These are phyloP conservation scores for Ictidomys tridecemlineatus DNA, from an alignment of 2,113 vertebrate species.

Conservation along the genomic window DNA sequence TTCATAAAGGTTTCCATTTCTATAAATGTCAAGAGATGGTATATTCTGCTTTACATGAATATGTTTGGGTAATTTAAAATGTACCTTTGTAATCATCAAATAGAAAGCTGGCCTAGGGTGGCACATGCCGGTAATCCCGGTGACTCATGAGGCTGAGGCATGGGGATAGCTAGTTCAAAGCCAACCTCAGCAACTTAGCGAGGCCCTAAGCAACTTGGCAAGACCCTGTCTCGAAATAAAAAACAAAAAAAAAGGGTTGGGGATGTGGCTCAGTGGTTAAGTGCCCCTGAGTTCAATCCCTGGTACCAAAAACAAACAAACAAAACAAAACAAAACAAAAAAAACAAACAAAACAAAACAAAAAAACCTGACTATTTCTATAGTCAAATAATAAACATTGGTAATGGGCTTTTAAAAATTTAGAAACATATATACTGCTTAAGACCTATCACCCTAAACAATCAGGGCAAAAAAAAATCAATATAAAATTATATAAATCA, in stretches of 20 bases:
- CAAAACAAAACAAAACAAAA: no score
- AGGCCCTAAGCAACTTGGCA: no score
- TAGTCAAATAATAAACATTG: conserved; percentile 64
- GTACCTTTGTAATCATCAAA: conserved; percentile 49
- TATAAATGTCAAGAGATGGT: conserved; percentile 64
- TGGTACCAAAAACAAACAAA: no score
- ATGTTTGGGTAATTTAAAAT: conserved; percentile 67
- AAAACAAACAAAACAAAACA: no score
- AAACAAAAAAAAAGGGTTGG: no score
- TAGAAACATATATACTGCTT: conserved; percentile 72
- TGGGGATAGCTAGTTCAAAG: no score
- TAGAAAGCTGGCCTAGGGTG: conserved; percentile 39
- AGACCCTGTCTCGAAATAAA: no score
- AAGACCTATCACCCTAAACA: conserved; percentile 83
- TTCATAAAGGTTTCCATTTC: conserved; percentile 52
- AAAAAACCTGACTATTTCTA: neutral
- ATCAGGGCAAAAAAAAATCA: conserved; percentile 84
- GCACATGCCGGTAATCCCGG: no score
- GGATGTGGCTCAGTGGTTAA: no score
- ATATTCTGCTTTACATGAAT: conserved; percentile 58
- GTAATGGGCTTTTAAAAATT: conserved; percentile 69
- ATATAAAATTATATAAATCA: conserved; percentile 87
- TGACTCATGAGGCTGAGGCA: no score
- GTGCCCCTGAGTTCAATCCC: no score
- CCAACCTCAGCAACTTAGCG: no score